Evolutionary conservation across 2,888 invertebrate species (phyloP).

Genomic region (Baronia brevicornis): DNA sequence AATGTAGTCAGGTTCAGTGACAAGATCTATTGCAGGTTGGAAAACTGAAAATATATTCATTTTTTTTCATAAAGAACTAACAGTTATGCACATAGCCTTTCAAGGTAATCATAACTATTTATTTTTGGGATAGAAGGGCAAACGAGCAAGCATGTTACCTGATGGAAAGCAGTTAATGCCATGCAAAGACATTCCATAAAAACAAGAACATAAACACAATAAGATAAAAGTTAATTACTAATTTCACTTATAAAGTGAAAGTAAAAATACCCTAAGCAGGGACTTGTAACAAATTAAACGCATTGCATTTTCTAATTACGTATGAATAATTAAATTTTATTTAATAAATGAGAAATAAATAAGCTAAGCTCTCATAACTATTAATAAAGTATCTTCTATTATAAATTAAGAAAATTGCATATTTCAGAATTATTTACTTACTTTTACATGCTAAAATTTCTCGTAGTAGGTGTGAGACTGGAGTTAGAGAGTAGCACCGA

Average conservation of each 20-base stretch:
- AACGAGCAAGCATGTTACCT: no score
- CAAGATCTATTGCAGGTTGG: conserved; percentile 86
- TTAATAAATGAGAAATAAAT: no score
- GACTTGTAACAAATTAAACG: no score
- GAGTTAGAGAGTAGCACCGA: conserved; percentile 84
- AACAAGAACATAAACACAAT: background rate
- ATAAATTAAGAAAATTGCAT: no score
- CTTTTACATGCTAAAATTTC: conserved; percentile 91
- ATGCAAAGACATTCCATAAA: no score
- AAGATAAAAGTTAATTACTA: conserved; percentile 2
- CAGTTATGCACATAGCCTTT: no score
- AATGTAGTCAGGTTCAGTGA: conserved; percentile 94
- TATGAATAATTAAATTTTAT: no score
- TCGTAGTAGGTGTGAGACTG: conserved; percentile 85
- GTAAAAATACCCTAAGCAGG: background rate
- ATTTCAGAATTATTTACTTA: conserved; percentile 65
- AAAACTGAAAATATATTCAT: conserved; percentile 74
- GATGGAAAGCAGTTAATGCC: no score
- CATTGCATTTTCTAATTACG: no score
- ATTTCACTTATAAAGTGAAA: background rate
- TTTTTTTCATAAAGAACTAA: background rate
- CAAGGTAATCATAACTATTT: no score
- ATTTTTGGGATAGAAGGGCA: background rate
- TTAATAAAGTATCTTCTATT: no score
- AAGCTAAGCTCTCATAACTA: no score